These are phyloP conservation scores for Xylocampa areola DNA, from an alignment of 2,888 invertebrate genomes.

Conservation along the genomic window DNA sequence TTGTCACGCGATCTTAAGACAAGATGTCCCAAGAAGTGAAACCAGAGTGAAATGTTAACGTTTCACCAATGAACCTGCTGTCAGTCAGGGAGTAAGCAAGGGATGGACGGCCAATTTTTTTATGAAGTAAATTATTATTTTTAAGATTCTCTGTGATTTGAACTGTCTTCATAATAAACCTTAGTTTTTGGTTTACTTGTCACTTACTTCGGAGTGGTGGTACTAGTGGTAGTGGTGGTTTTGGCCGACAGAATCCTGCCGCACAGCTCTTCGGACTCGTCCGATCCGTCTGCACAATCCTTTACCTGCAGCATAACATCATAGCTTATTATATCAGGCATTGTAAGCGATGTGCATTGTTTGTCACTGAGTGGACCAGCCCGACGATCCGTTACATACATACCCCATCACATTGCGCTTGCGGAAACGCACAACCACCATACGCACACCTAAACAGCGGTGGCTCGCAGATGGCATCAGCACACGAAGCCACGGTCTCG, in stretches of 20 bases:
- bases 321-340: neutral
- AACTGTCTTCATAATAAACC: too few relatives aligned
- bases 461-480: neutral
- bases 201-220: slow-evolving; percentile 9
- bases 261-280: slow-evolving; percentile 5
- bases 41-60: too few relatives aligned
- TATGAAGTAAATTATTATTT: too few relatives aligned
- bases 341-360: too few relatives aligned
- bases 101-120: too few relatives aligned
- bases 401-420: slow-evolving; percentile 1
- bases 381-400: too few relatives aligned
- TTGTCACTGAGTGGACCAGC: too few relatives aligned
- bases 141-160: too few relatives aligned
- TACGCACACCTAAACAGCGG: slow-evolving; percentile 1
- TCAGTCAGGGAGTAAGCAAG: too few relatives aligned
- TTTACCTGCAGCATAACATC: neutral
- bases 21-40: too few relatives aligned
- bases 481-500: neutral
- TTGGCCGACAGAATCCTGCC: neutral
- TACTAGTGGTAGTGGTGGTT: neutral
- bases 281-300: slow-evolving; percentile 8
- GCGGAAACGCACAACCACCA: neutral
- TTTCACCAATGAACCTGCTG: too few relatives aligned
- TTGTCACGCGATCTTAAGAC: too few relatives aligned
- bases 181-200: neutral